Conservation (phyloP, 2,113 vertebrate species). For the Planiliza haematocheilus region DNA sequence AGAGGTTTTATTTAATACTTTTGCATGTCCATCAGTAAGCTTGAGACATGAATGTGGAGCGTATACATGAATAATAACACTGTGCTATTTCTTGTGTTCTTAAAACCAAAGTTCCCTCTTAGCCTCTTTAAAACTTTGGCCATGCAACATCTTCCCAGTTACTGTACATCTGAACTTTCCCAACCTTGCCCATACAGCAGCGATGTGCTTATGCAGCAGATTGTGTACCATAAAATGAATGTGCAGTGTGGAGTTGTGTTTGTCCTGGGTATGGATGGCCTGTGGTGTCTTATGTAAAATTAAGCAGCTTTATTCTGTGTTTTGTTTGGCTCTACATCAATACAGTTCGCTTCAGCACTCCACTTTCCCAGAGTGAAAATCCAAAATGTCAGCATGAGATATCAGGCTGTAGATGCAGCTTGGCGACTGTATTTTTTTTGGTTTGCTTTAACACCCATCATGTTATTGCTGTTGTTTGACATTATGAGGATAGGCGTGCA, state of each 20-base stretch:
- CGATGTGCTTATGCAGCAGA: constrained; percentile 10
- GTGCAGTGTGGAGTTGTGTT: constrained; percentile 1
- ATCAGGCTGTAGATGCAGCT: constrained; percentile 14
- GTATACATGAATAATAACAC: too few species aligned
- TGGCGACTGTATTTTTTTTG: constrained; percentile 2
- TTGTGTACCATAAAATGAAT: constrained; percentile 10
- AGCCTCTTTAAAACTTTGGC: constrained; percentile 13
- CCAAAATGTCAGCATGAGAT: constrained; percentile 52
- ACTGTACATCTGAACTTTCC: constrained; percentile 14
- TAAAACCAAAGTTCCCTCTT: too few species aligned
- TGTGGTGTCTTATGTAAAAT: constrained; percentile 58
- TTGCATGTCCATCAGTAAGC: too few species aligned
- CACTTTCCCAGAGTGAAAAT: constrained; percentile 39
- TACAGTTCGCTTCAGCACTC: constrained; percentile 48
- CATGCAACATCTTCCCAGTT: constrained; percentile 7
- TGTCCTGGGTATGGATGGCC: constrained; percentile 48
- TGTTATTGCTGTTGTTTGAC: neutral
- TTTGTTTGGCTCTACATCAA: constrained; percentile 60
- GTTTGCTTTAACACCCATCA: constrained; percentile 11
- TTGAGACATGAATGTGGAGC: too few species aligned
- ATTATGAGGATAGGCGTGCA: constrained; percentile 17
- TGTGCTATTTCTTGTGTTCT: too few species aligned
- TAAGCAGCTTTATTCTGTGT: constrained; percentile 61
- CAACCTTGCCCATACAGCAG: constrained; percentile 11
- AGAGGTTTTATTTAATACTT: constrained; percentile 17